These are phyloP conservation scores for Coecobrya sp. DNA, from an alignment of 2,888 invertebrate species.

Conservation along the genomic window DNA sequence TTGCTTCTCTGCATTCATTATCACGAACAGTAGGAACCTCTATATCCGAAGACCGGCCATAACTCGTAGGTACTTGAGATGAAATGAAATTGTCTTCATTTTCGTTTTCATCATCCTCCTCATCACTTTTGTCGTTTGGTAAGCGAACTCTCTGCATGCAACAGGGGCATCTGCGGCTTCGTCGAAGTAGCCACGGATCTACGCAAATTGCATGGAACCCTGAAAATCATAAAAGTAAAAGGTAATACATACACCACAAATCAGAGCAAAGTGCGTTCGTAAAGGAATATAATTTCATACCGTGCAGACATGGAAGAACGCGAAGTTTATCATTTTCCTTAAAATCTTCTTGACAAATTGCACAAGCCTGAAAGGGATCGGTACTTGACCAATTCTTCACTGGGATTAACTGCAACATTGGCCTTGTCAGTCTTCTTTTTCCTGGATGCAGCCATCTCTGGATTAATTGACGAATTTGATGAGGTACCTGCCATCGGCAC, in stretches of 20 bases:
- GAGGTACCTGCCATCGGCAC: constrained; percentile 68
- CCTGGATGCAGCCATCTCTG: constrained; percentile 78
- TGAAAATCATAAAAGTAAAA: constrained; percentile 88
- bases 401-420: constrained; percentile 96
- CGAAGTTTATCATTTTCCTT: constrained; percentile 97
- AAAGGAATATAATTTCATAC: constrained; percentile 89
- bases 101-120: constrained; percentile 76
- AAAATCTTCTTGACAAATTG: constrained; percentile 99
- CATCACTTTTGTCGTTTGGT: constrained; percentile 71
- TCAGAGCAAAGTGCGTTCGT: neutral
- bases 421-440: constrained; percentile 91
- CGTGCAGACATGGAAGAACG: constrained; percentile 98
- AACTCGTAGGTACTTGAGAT: constrained; percentile 18
- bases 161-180: constrained; percentile 70
- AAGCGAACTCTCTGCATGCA: constrained; percentile 77
- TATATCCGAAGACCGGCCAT: constrained; percentile 50
- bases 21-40: neutral
- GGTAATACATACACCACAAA: neutral
- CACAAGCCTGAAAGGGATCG: constrained; percentile 98
- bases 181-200: constrained; percentile 90
- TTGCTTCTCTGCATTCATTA: constrained; percentile 23
- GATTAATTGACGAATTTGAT: constrained; percentile 71
- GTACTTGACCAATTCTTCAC: constrained; percentile 97
- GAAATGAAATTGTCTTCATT: constrained; percentile 64
- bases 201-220: constrained; percentile 99